These are phyloP conservation scores for Planococcus citri DNA, from an alignment of 1,140 invertebrate species.

Conservation along the genomic window DNA sequence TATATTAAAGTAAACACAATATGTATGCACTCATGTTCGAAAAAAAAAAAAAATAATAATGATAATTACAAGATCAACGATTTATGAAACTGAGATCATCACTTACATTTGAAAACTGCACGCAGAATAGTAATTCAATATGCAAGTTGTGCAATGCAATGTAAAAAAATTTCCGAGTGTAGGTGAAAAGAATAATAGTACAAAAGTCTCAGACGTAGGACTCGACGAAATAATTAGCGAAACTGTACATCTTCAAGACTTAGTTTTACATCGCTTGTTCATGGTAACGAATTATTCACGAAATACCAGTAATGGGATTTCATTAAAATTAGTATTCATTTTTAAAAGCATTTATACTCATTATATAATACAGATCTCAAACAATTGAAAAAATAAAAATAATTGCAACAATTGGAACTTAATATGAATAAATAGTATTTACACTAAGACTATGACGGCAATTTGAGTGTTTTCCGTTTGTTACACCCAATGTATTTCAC, in stretches of 20 bases:
- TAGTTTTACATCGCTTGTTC: background rate
- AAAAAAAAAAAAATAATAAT: background rate
- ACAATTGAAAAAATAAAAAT: background rate
- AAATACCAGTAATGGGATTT: background rate
- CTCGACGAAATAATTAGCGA: background rate
- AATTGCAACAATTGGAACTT: background rate
- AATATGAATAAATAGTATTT: background rate
- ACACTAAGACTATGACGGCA: background rate
- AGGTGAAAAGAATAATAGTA: background rate
- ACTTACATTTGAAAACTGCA: background rate
- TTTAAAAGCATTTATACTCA: background rate
- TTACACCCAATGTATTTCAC: constrained; percentile 1
- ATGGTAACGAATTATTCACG: background rate
- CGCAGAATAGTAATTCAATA: background rate
- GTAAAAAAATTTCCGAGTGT: background rate
- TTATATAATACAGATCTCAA: background rate
- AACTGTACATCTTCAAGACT: background rate
- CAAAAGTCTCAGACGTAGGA: background rate
- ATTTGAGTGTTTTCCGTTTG: background rate
- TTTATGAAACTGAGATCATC: constrained; percentile 7
- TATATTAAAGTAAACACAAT: too few species aligned
- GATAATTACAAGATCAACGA: background rate
- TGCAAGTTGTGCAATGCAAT: background rate
- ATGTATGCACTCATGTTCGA: too few species aligned
- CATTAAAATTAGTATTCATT: background rate